Evolutionary conservation across 2,113 vertebrate genomes (phyloP).

Genomic region (Pterophyllum scalare): DNA sequence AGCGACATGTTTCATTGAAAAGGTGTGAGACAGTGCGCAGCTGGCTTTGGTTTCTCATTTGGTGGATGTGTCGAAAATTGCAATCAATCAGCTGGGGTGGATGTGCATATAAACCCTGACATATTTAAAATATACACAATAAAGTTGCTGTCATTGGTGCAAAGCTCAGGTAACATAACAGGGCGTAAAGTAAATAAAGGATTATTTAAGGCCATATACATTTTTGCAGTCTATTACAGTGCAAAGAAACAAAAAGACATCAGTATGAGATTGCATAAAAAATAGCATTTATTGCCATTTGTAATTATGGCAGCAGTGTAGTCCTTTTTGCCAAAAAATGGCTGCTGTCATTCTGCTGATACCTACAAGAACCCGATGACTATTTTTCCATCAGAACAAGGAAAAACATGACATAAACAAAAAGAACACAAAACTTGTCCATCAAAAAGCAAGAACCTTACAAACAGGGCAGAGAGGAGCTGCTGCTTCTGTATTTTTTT

Average conservation of each 20-base stretch:
- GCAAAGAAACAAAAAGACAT: not conserved
- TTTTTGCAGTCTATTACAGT: not conserved
- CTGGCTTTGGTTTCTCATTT: not conserved
- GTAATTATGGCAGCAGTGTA: not conserved
- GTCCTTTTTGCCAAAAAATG: not conserved
- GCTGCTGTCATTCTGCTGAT: not conserved
- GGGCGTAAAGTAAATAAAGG: not conserved
- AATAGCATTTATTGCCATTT: not conserved
- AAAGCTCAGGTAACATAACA: not conserved
- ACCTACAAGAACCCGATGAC: not conserved
- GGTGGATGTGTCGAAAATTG: not conserved
- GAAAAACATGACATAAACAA: not conserved
- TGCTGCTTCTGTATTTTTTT: fast-evolving
- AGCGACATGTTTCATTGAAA: not conserved
- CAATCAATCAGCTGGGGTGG: not conserved
- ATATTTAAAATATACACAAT: not conserved
- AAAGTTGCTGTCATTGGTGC: not conserved
- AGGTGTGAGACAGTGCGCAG: not conserved
- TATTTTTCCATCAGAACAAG: not conserved
- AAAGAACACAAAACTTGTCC: no score
- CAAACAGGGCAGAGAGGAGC: not conserved
- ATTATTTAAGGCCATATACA: no score
- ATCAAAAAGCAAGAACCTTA: not conserved
- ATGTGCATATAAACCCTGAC: not conserved
- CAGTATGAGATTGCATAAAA: not conserved